These are phyloP conservation scores for Damaliscus lunatus DNA, from an alignment of 2,113 vertebrate genomes.

Conservation along the genomic window DNA sequence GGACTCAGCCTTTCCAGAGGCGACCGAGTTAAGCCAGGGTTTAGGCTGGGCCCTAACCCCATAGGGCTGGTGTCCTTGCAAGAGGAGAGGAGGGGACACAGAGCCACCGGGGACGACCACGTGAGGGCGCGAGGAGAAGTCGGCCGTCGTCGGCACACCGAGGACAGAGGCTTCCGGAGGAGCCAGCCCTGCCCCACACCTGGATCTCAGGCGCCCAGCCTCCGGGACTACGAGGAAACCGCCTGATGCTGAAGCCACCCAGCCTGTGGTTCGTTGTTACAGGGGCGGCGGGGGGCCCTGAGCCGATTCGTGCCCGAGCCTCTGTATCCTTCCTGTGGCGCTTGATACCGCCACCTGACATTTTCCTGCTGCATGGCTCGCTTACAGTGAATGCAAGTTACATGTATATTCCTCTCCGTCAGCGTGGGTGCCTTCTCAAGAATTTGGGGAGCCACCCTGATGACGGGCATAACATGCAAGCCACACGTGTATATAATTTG, in stretches of 20 bases:
- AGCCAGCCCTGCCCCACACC: fast-evolving
- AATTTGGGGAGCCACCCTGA: not conserved
- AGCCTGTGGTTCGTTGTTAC: fast-evolving
- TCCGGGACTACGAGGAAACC: fast-evolving
- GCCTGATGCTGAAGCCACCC: fast-evolving
- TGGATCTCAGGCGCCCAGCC: fast-evolving
- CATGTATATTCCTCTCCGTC: not conserved
- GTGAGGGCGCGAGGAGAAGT: not conserved
- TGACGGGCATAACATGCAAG: fast-evolving
- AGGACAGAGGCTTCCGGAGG: not conserved
- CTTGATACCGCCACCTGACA: not conserved
- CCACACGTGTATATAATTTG: fast-evolving
- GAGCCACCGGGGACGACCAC: fast-evolving
- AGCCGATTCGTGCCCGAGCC: not conserved
- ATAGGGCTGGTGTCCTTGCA: not conserved
- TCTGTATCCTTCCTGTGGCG: fast-evolving
- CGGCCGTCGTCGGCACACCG: fast-evolving
- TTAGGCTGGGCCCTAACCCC: not conserved
- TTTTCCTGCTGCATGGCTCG: not conserved
- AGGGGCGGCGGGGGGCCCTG: not conserved
- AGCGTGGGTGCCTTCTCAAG: not conserved
- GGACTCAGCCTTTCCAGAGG: not conserved
- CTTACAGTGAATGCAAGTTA: not conserved
- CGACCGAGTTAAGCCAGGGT: not conserved
- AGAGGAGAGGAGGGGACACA: not conserved